Base-by-base conservation (phyloP, 2,888 invertebrate species). In the Phanerotoma sp. region DNA sequence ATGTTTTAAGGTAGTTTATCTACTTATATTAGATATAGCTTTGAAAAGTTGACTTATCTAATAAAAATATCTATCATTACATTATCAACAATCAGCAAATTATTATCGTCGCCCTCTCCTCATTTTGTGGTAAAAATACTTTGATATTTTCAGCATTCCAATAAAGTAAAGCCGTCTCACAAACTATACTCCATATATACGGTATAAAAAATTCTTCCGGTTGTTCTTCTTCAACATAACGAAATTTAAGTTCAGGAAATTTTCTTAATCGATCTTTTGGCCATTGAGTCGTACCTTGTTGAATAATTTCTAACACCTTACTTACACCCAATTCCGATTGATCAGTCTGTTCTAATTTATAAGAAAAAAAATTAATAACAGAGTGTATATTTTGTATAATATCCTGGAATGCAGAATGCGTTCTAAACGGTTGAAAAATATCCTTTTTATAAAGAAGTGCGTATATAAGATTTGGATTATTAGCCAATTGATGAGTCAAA, bases 151-250 rank as follows among this genome's bases (percentile, higher is more conserved):
- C 76, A 1, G 76, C 75, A 50, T 66, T 71, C 77, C 77, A 77
- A 57, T 77, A 73, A 15, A 77, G 64, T 7, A 77, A 63, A 4
- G 77, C 77, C 49, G 72, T 67, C 60, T 75, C 80, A 65, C 81
- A 86, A 41, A 97, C 91, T 50, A 99, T 81, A 3, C 91, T 91
- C 99, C 99, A 99, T 20, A 98, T 93, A 77, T 99, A 99, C 0
- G 99, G 99, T 64, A 98, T 95, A 81, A 99, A 99, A 82, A 99
- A 99, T 72, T 98, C 97, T 77, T 98, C 98, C 0, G 98, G 98
- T 54, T 92, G 88, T 62, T 98, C 98, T 78, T 99, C 99, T 79
- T 99, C 99, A 0, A 99, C 98, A 74, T 99, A 99, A 64, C 96
- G 94, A 80, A 99, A 99, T 79, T 97, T 98, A 42, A 99, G 80